Base-by-base conservation (phyloP, 2,797 vertebrate species). In the Lepilemur ruficaudatus region DNA sequence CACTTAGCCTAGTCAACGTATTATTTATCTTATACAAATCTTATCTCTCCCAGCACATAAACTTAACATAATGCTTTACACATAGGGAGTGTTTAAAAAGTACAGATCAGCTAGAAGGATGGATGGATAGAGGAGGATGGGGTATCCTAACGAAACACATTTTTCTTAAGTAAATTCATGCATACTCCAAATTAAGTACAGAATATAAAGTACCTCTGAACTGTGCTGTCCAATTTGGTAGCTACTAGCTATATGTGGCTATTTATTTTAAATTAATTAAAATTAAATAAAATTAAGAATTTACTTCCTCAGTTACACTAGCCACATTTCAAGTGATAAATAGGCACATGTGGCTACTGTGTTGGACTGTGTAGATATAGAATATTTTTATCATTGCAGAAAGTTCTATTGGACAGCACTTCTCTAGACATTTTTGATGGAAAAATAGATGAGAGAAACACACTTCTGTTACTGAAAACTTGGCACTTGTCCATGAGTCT, bases 221-320 rank as follows among this genome's bases (percentile, higher is more conserved):
- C 7, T 69, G 4, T 69, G 32, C 22, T 89, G 30, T 41, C 14
- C 41, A 80, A 32, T 88, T 61, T 87, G 4, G 52, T 91, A 95
- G 28, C 25, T 75, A 67, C 6, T 80, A 63, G 7, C 7, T 70
- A 70, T 17, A 69, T 57, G 43, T 75, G 59, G 0, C 13, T 80
- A 25, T 84, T n/a, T 87, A 83, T n/a, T 83, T 75, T 38, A 43
- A 80, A 43, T 63, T 38, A 65, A 59, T 82, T 78, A 65, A 73
- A 91, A 48, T 67, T 89, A 87, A 92, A 85, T 81, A 80, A 89
- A 78, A 79, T 76, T 41, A 70, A 89, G 28, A 92, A 78, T 59
- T 78, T 5, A 25, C n/a, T 88, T 61, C 23, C 20, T 55, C 38
- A 63, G 1, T 30, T 93, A 13, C 2, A 61, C 30, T 73, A 83